Evolutionary conservation across 2,113 vertebrate species (phyloP), one percentile per base, ranked within the genome.

Genomic region (Pygoscelis adeliae): DNA sequence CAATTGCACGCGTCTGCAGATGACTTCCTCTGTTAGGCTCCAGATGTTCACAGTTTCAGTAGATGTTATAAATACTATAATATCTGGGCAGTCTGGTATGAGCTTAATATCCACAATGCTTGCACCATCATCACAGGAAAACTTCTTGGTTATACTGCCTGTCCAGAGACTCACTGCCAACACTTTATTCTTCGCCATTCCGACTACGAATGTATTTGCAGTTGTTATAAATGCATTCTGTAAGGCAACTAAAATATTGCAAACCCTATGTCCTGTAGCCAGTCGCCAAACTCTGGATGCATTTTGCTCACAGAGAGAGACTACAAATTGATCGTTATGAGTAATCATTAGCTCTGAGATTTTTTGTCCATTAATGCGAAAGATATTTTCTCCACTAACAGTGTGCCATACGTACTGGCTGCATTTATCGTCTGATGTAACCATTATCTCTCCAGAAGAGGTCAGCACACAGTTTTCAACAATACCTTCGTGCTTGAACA

Each of bases 361-460:
- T 88, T 97, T 99, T 96, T 99, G 99, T 62, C 99, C 99, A 4
- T 99, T 99, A 80, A 99, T 99, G 49, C 99, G 99, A 78, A 99
- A 99, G 80, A 99, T 99, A 94, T 99, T 99, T 96, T 99, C 99
- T 4, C 99, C 99, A 0, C 98, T 99, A 85, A 72, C 97, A 1
- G 99, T 99, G 94, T 99, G 99, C 99, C 99, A 99, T 38, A 99
- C 99, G 2, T 99, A 99, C 95, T 99, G 99, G 98, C 99, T 99
- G 91, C 98, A 99, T 96, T 99, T 99, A 93, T 99, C 99, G 84
- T 99, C 99, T 10, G 99, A 99, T 6, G 99, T 99, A 80, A 99
- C 98, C 99, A 99, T 99, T 62, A 99, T 95, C 77, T 99, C 99
- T 76, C 99, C 99, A 50, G 99, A 98, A 87, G 99, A 99, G 42